Conservation (phyloP, 2,888 invertebrate species). For the Amblyjoppa proteus region DNA sequence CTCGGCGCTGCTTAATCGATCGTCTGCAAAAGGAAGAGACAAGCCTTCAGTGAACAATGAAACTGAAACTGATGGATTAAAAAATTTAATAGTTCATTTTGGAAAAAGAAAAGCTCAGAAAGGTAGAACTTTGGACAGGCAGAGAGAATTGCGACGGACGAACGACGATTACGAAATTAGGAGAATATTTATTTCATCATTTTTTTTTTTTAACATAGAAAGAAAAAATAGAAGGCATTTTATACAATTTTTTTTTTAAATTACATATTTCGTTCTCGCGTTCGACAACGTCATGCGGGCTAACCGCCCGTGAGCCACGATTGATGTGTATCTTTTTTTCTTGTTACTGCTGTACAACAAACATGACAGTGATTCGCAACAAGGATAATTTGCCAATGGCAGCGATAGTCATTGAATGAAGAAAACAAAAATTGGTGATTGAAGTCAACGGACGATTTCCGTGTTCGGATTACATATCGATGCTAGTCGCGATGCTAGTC, state of each 20-base stretch:
- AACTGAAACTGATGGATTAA: neutral
- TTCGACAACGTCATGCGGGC: constrained; percentile 65
- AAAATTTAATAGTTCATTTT: neutral
- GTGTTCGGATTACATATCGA: constrained; percentile 38
- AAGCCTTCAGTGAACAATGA: constrained; percentile 5
- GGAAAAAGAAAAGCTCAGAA: constrained; percentile 35
- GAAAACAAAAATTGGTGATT: constrained; percentile 21
- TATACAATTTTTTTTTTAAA: constrained; percentile 38
- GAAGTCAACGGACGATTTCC: constrained; percentile 47
- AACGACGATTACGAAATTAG: constrained; percentile 76
- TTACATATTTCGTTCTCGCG: constrained; percentile 70
- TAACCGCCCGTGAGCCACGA: neutral
- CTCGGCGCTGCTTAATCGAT: constrained; percentile 40
- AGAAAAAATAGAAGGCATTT: constrained; percentile 49
- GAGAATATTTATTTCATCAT: constrained; percentile 76
- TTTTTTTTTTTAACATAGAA: constrained; percentile 54
- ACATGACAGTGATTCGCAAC: constrained; percentile 15
- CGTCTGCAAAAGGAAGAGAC: constrained; percentile 46
- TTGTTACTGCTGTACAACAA: neutral
- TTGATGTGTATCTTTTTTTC: constrained; percentile 9
- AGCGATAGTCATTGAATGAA: constrained; percentile 29
- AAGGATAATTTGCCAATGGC: constrained; percentile 28
- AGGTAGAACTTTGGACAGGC: constrained; percentile 42
- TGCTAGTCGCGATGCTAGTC: too few relatives aligned
- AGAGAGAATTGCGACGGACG: constrained; percentile 70